Percentiles rank a stretch among this genome's conserved stretches.
Conservation (phyloP, 2,888 invertebrate genomes). For the Adineta ricciae region DNA sequence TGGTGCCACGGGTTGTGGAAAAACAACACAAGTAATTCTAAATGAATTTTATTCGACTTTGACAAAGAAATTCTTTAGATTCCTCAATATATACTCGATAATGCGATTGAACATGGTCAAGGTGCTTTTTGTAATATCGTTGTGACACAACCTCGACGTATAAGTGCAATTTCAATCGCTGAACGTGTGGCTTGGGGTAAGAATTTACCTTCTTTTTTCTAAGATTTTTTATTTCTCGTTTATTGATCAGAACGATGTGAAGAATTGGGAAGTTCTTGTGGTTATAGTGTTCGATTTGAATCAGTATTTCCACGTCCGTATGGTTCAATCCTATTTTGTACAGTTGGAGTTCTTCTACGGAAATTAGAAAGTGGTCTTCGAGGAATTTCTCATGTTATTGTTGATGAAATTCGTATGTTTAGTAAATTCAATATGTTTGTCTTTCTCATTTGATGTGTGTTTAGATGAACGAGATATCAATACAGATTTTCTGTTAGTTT, state of each 20-base stretch:
- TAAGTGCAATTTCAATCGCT: slow-evolving; percentile 88
- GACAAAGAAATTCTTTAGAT: slow-evolving; percentile 62
- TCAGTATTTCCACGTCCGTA: slow-evolving; percentile 80
- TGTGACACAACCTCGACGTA: slow-evolving; percentile 76
- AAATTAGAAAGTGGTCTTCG: slow-evolving; percentile 83
- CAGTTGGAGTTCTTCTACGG: slow-evolving; percentile 77
- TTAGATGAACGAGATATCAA: slow-evolving; percentile 38
- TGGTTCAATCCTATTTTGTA: slow-evolving; percentile 85
- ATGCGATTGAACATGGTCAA: slow-evolving; percentile 58
- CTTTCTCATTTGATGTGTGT: background rate
- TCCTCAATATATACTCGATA: slow-evolving; percentile 75
- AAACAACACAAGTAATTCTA: slow-evolving; percentile 48
- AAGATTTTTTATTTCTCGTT: background rate
- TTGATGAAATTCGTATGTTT: slow-evolving; percentile 66
- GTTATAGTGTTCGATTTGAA: slow-evolving; percentile 83
- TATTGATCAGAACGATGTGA: slow-evolving; percentile 74
- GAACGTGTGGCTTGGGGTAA: slow-evolving; percentile 70
- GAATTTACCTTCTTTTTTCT: background rate
- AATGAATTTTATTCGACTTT: too few species aligned
- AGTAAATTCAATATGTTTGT: too few species aligned
- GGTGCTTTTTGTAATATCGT: slow-evolving; percentile 70
- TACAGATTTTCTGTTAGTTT: slow-evolving; percentile 86
- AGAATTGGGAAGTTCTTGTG: slow-evolving; percentile 67
- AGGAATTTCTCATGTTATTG: slow-evolving; percentile 89
- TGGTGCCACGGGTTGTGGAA: slow-evolving; percentile 50